A percentile compares a stretch with the other conserved stretches of the same genome.
Evolutionary conservation across 2,113 vertebrate genomes (phyloP).

Genomic region (Asarcornis scutulata): DNA sequence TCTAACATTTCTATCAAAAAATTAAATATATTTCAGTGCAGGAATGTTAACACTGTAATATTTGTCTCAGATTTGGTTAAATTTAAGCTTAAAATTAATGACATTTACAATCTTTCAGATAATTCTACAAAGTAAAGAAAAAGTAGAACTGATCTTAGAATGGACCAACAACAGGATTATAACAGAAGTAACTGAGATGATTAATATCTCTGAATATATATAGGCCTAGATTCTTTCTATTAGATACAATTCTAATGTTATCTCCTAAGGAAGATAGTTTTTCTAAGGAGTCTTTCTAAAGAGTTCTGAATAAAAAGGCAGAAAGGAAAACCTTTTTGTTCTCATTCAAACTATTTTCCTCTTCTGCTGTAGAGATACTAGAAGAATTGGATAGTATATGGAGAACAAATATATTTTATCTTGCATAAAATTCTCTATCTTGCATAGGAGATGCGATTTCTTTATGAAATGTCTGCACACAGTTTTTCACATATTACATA

Average conservation of each 20-base stretch:
- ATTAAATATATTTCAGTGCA: neutral
- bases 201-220: neutral
- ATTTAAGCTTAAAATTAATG: neutral
- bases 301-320: neutral
- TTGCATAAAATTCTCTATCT: neutral
- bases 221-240: neutral
- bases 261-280: neutral
- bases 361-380: neutral
- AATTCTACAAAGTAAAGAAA: neutral
- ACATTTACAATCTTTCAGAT: neutral
- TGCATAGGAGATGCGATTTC: neutral
- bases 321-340: neutral
- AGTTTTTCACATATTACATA: neutral
- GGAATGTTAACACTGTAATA: neutral
- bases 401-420: neutral
- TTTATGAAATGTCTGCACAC: neutral
- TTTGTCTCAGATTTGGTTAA: neutral
- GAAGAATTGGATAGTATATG: neutral
- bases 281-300: neutral
- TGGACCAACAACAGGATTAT: neutral
- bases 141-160: neutral
- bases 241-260: neutral
- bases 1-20: neutral
- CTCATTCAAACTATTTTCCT: neutral
- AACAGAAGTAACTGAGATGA: neutral